Percentiles rank a stretch among this genome's conserved stretches.
These are phyloP conservation scores for Leucopsar rothschildi DNA, from an alignment of 2,113 vertebrate genomes.

Conservation along the genomic window DNA sequence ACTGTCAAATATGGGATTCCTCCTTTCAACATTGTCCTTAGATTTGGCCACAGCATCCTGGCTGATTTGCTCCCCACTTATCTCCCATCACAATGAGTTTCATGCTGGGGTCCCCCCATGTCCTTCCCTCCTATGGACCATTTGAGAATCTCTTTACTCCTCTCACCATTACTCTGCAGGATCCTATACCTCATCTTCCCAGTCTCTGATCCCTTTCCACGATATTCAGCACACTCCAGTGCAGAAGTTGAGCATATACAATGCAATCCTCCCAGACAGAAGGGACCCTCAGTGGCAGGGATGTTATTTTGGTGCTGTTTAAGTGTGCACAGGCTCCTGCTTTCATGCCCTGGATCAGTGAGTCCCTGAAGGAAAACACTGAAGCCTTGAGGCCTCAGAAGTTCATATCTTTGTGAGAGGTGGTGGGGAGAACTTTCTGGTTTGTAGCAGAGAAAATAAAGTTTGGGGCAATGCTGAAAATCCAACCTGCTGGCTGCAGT, in stretches of 20 bases:
- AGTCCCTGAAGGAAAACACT: not conserved
- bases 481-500: not conserved
- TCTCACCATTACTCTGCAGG: not conserved
- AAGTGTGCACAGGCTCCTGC: not conserved
- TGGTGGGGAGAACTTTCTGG: not conserved
- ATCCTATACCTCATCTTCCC: not conserved
- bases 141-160: not conserved
- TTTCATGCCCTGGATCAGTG: not conserved
- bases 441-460: not conserved
- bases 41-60: not conserved
- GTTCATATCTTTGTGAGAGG: not conserved
- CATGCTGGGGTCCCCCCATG: not conserved
- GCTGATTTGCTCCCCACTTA: accelerated
- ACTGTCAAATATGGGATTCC: not conserved
- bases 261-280: not conserved
- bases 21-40: not conserved
- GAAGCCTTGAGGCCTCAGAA: not conserved
- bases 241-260: not conserved
- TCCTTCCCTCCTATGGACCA: not conserved
- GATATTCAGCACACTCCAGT: not conserved
- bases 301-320: not conserved
- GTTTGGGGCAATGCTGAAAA: not conserved
- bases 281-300: not conserved
- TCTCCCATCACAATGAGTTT: not conserved
- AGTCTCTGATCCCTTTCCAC: not conserved